Conservation (phyloP, 2,888 invertebrate genomes). For the Volucella bombylans region DNA sequence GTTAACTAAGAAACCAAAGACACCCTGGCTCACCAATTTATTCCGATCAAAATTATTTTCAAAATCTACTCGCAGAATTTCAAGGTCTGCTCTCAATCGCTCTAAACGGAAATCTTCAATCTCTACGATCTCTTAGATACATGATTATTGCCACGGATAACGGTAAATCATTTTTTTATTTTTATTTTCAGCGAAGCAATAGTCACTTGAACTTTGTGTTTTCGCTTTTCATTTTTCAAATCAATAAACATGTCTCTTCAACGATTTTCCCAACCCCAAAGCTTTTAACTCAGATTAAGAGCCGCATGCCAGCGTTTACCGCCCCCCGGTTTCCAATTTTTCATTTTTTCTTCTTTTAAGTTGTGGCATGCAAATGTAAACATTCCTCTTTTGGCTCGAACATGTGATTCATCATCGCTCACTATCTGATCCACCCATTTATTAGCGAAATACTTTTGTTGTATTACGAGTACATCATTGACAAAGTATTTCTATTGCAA, state of each 20-base stretch:
- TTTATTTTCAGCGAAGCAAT: constrained; percentile 9
- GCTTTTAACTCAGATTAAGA: neutral
- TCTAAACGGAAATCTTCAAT: no score
- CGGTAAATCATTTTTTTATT: no score
- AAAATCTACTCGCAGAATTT: no score
- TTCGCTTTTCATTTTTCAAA: constrained; percentile 24
- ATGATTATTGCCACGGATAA: no score
- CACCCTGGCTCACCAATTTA: no score
- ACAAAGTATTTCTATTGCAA: constrained; percentile 26
- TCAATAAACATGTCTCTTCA: constrained; percentile 47
- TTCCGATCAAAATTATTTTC: no score
- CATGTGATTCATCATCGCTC: constrained; percentile 42
- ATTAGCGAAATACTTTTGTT: neutral
- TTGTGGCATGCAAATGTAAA: constrained; percentile 40
- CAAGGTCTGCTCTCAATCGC: no score
- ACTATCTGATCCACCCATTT: constrained; percentile 28
- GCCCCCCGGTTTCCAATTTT: neutral
- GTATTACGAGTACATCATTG: neutral
- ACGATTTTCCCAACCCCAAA: constrained; percentile 41
- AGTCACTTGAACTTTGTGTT: constrained; percentile 5
- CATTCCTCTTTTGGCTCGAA: constrained; percentile 38
- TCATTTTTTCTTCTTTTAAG: neutral
- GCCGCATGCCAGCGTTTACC: neutral
- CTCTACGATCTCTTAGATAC: no score
- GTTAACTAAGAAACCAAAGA: no score